These are phyloP conservation scores for Hippotragus niger DNA, from an alignment of 2,113 vertebrate species.

Conservation along the genomic window DNA sequence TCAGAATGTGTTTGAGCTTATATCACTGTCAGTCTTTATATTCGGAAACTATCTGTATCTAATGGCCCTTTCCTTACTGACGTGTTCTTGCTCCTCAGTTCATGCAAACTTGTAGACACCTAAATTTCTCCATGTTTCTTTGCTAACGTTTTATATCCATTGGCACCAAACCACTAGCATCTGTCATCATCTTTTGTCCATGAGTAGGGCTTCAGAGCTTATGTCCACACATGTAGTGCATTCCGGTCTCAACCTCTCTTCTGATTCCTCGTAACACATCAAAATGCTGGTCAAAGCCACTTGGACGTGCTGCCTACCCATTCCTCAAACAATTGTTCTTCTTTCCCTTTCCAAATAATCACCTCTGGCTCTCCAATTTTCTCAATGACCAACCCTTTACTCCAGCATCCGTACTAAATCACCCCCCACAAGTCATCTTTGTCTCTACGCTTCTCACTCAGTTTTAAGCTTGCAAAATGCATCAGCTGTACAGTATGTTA, in stretches of 20 bases:
- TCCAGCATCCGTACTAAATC: neutral
- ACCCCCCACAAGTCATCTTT: neutral
- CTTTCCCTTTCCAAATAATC: neutral
- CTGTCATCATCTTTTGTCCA: neutral
- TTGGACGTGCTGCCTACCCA: neutral
- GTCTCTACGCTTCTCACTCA: rapidly evolving
- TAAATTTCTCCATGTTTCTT: neutral
- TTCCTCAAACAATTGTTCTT: neutral
- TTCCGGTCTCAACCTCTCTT: too few relatives aligned
- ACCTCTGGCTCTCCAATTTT: neutral
- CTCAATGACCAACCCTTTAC: neutral
- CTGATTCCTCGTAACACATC: neutral
- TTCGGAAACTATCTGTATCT: neutral
- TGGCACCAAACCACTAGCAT: neutral
- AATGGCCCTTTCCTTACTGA: neutral
- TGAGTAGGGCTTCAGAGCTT: too few relatives aligned
- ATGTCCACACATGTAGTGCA: rapidly evolving
- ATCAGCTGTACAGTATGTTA: rapidly evolving
- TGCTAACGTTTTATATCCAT: neutral
- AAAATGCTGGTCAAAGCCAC: neutral
- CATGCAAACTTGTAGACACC: rapidly evolving
- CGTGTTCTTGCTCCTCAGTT: neutral
- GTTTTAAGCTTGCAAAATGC: neutral
- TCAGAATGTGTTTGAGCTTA: neutral
- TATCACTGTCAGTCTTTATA: neutral